Evolutionary conservation across 2,113 vertebrate genomes (phyloP).

Genomic region (Psettodes erumei): DNA sequence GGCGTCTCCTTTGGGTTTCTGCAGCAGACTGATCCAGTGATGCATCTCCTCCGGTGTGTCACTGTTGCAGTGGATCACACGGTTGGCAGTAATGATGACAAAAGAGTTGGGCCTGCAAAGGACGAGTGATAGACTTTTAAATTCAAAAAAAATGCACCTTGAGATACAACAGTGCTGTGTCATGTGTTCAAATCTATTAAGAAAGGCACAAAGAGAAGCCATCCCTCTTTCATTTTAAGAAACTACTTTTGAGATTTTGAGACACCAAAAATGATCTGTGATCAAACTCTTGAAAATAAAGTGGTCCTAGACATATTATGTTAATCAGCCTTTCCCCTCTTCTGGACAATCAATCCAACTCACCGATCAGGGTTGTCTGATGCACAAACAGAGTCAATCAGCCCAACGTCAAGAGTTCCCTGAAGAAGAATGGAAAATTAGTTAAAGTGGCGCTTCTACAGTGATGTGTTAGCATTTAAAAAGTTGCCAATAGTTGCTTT

Average conservation of each 20-base stretch:
- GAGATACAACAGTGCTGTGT: conserved; percentile 1
- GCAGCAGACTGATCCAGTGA: conserved; percentile 94
- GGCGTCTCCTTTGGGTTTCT: conserved; percentile 92
- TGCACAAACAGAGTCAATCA: conserved; percentile 94
- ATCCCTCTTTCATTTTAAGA: not conserved
- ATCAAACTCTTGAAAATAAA: not conserved
- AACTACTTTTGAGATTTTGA: not conserved
- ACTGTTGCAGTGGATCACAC: conserved; percentile 94
- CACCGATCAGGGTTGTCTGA: conserved; percentile 95
- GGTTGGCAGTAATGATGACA: conserved; percentile 94
- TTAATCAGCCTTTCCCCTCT: not conserved
- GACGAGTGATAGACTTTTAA: not conserved
- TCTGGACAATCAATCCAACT: conserved; percentile 26
- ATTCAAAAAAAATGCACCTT: not conserved
- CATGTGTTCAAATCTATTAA: too few species aligned
- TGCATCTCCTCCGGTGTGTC: conserved; percentile 95
- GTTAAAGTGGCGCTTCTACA: not conserved
- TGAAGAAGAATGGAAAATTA: conserved; percentile 47
- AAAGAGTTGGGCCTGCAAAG: conserved; percentile 91
- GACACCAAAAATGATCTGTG: not conserved
- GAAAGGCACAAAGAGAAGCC: not conserved
- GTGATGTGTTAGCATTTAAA: not conserved
- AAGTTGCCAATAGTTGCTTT: not conserved
- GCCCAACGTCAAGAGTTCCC: conserved; percentile 93
- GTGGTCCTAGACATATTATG: not conserved